These are phyloP conservation scores for Halcyon malimbica DNA, from an alignment of 2,113 vertebrate genomes.

Conservation along the genomic window DNA sequence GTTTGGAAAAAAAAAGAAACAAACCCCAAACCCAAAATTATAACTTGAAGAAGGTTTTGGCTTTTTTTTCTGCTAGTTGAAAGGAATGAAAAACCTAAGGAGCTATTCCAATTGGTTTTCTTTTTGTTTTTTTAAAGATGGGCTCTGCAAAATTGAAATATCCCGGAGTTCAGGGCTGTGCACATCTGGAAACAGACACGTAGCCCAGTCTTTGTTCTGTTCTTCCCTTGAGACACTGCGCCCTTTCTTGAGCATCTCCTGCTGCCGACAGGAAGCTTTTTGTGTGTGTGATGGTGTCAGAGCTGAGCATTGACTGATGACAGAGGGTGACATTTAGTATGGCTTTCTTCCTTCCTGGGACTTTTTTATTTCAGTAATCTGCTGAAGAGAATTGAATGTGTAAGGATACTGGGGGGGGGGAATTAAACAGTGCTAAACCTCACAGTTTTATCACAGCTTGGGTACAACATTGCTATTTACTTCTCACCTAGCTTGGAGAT, in stretches of 20 bases:
- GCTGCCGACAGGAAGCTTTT: background rate
- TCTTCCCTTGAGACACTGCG: background rate
- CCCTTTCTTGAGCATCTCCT: background rate
- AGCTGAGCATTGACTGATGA: background rate
- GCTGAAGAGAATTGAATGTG: background rate
- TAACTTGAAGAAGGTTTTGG: background rate
- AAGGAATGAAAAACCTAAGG: background rate
- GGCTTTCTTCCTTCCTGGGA: background rate
- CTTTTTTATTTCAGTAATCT: background rate
- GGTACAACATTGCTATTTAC: background rate
- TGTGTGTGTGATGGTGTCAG: background rate
- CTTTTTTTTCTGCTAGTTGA: background rate
- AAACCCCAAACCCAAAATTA: background rate
- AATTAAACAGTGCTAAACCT: background rate
- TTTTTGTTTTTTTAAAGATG: background rate
- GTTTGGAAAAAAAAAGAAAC: background rate
- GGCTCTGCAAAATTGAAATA: background rate
- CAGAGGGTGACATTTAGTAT: background rate
- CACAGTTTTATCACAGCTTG: background rate
- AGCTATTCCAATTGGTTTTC: background rate
- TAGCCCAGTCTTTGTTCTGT: fast-evolving
- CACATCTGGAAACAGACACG: fast-evolving
- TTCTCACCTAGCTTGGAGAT: background rate
- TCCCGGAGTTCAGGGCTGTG: background rate
- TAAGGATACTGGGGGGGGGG: background rate